Evolutionary conservation across 2,113 vertebrate genomes (phyloP), one percentile per base, ranked within the genome.

Genomic region (Ciconia stormi): DNA sequence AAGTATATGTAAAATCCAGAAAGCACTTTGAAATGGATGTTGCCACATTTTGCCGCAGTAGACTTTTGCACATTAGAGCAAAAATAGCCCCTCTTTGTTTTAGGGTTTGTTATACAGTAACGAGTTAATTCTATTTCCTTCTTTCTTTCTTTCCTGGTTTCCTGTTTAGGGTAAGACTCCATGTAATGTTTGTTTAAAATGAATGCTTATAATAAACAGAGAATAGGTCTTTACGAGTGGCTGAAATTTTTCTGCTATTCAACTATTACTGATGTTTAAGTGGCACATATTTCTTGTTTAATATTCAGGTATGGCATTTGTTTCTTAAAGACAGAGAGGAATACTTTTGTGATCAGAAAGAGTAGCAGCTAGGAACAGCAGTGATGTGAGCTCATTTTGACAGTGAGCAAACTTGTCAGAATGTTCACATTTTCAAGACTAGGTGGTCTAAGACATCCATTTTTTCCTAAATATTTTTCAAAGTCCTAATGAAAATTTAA

Each of bases 381-480:
- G 34, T 94, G 74, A 96, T 87, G 59, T 78, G 65, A 89, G 62
- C n/a, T 90, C 11, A 56, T 95, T 90, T 95, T 94, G 71, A 90
- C 53, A 86, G 36, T 83, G 63, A 94, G 87, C 65, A 93, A 62
- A 67, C 78, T 91, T 95, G 92, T 97, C 82, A 96, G 73, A 82
- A 87, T 93, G 88, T 96, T 93, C 84, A 91, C 88, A 90, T 96
- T 97, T 94, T 91, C 62, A 90, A 73, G 94, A 94, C 86, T 97
- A 94, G 89, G 77, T 91, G 52, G 89, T 83, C 85, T 93, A 72
- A 96, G 87, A 56, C 89, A 93, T 95, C 46, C 22, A 27, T 91
- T 94, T 91, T 91, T 98, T 80, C 95, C 76, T 63, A 96, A 97
- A 97, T 82, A 94, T 94, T 97, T 97, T 92, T 96, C 49, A 78